Base-by-base conservation (phyloP, 2,888 invertebrate genomes). In the Sinodicranocentrus sp. region DNA sequence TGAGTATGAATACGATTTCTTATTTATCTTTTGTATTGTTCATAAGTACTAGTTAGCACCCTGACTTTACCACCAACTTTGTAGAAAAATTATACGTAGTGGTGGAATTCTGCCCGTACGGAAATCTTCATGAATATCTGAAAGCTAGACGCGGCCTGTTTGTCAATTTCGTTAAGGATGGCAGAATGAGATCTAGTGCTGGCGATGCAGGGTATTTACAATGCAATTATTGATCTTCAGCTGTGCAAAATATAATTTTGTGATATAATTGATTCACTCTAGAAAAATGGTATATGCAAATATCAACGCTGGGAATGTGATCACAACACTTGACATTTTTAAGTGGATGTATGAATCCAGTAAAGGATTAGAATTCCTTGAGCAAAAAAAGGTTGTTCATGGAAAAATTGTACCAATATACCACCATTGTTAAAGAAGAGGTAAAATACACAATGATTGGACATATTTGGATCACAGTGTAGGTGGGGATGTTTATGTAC, bases 101-200 rank as follows among this genome's bases (percentile, higher is more conserved):
- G 26, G 85, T 86, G 28, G 86, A 86, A 33, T 85, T 86, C 19
- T 86, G 86, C n/a, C 86, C 86, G 0, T 85, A 39, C 33, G 86
- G 86, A 10, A 84, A 82, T 67, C 67, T 86, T 5, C 77, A 84
- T 39, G 84, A 86, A n/a, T 86, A 77, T 75, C 48, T 86, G 2
- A 86, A 85, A 54, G 79, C 85, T 15, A 33, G 84, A 44, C 19
- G 86, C 19, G 86, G 86, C 1, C 39, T 86, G 13, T 86, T 85
- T 57, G 67, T 84, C 0, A 86, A 78, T 44, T 70, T 80, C 33
- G 84, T 86, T n/a, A 86, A 85, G 21, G 75, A 85, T 52, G 86
- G 86, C 6, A 44, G 67, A 15, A 54, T 71, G 2, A 28, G 77
- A 19, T 10, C 54, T 5, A n/a, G n/a, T n/a, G n/a, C n/a, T n/a